Conservation (phyloP, 2,113 vertebrate genomes). For the Brachyhypopomus gauderio region DNA sequence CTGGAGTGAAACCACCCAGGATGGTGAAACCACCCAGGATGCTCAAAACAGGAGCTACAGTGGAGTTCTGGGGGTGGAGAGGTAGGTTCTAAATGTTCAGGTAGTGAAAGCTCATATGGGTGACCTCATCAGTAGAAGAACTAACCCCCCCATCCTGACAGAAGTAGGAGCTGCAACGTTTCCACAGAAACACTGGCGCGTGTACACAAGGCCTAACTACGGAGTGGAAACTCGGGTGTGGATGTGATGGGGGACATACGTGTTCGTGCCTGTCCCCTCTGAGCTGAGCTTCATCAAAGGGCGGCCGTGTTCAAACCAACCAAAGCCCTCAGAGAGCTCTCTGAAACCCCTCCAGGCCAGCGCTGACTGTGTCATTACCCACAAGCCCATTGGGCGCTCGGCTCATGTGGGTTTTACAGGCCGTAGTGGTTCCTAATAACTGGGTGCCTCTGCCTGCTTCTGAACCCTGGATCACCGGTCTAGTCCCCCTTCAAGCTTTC, state of each 20-base stretch:
- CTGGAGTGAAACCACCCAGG: too few species aligned
- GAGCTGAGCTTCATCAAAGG: conserved; percentile 68
- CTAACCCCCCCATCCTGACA: too few species aligned
- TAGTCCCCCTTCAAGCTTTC: conserved; percentile 15
- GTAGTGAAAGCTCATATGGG: too few species aligned
- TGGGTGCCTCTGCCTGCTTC: conserved; percentile 68
- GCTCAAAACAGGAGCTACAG: too few species aligned
- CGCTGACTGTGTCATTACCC: conserved; percentile 73
- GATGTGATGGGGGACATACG: conserved; percentile 50
- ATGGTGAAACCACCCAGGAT: too few species aligned
- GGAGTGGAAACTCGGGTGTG: conserved; percentile 21
- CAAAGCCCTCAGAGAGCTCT: conserved; percentile 43
- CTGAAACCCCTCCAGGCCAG: neutral
- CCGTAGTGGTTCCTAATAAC: conserved; percentile 68
- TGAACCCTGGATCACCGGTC: conserved; percentile 28
- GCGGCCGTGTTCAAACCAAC: conserved; percentile 53
- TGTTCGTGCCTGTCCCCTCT: conserved; percentile 70
- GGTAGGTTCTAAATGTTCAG: too few species aligned
- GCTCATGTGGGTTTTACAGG: conserved; percentile 62
- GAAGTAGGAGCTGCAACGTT: neutral
- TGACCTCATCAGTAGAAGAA: too few species aligned
- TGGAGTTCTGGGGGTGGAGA: too few species aligned
- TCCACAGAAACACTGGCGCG: neutral
- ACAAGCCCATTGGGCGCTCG: conserved; percentile 71
- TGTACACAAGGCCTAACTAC: neutral